Base-by-base conservation (phyloP, 2,888 invertebrate genomes). In the Thelaira solivaga region DNA sequence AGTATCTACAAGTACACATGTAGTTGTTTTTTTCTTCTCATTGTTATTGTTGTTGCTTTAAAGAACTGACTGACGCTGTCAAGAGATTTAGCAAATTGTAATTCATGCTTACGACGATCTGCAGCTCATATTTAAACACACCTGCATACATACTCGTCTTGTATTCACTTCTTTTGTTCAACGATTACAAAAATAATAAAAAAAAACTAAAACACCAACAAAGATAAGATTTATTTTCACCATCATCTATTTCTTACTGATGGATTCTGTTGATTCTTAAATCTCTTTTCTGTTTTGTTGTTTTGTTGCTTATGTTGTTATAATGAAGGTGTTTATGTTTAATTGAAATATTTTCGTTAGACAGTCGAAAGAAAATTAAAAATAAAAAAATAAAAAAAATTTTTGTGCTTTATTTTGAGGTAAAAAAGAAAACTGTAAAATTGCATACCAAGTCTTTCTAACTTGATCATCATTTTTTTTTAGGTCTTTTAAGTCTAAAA, bases 261-360 rank as follows among this genome's bases (percentile, higher is more conserved):
- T 49, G 16, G n/a, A 29, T 31, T 29, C 20, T 49, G 39, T n/a
- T n/a, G n/a, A n/a, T n/a, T n/a, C n/a, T n/a, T n/a, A n/a, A n/a
- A n/a, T n/a, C n/a, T n/a, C n/a, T n/a, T n/a, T n/a, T n/a, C 22
- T 39, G 24, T 4, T 31, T 22, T 34, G 10, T 26, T 29, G 10
- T 26, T 29, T 4, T 51, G 36, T 20, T 43, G n/a, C 13, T 45
- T 36, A 36, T 31, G 29, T 34, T 26, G 49, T 11, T 1, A 26
- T 53, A 71, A 69, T 51, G 65, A 76, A 67, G 76, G 65, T 77
- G 67, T 72, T 77, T 67, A 55, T 72, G 34, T 36, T 26, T 72
- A 77, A 72, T 77, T 72, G 72, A 62, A 72, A 67, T 67, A 61
- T 67, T 76, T 72, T 67, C 18, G 51, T 13, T 41, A 41, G 16